A percentile compares a stretch with the other conserved stretches of the same genome.
phyloP scores from a whole-genome alignment of 2,113 vertebrate species.

The Cavia porcellus region DNA sequence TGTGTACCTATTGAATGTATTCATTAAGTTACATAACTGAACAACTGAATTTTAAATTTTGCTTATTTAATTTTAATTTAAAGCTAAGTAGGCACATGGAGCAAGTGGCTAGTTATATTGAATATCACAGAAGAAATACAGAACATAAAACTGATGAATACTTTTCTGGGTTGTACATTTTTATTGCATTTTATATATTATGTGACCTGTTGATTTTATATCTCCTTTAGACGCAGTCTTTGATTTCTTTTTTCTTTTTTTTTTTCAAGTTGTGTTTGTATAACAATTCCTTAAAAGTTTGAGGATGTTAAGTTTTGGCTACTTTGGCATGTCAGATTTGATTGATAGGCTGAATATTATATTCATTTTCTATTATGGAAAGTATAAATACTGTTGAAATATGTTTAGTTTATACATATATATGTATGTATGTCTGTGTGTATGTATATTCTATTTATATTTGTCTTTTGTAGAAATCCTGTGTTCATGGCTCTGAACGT shows the following conservation, averaged over 20 bases:
- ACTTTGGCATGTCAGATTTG: background rate
- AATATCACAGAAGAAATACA: slow-evolving; percentile 20
- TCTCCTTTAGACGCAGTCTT: background rate
- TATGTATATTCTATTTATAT: background rate
- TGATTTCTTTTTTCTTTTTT: background rate
- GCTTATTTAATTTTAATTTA: slow-evolving; percentile 1
- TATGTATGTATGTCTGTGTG: background rate
- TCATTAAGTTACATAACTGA: background rate
- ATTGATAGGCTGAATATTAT: slow-evolving; percentile 15
- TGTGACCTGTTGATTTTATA: background rate
- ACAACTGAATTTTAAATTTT: slow-evolving; percentile 28
- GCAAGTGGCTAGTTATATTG: background rate
- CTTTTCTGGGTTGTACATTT: background rate
- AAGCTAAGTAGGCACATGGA: slow-evolving; percentile 13
- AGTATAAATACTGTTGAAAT: background rate
- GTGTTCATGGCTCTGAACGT: background rate
- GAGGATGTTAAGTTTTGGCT: slow-evolving; percentile 27
- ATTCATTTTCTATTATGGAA: slow-evolving; percentile 10
- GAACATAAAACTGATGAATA: background rate
- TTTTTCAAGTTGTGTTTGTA: slow-evolving; percentile 20
- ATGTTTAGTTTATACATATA: slow-evolving; percentile 4
- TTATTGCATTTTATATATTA: slow-evolving; percentile 40
- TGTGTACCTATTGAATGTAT: background rate
- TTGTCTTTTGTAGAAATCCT: slow-evolving; percentile 3
- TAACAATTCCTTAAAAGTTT: slow-evolving; percentile 2